Evolutionary conservation across 2,797 vertebrate genomes (phyloP).

Genomic region (Fistularia tabacaria): DNA sequence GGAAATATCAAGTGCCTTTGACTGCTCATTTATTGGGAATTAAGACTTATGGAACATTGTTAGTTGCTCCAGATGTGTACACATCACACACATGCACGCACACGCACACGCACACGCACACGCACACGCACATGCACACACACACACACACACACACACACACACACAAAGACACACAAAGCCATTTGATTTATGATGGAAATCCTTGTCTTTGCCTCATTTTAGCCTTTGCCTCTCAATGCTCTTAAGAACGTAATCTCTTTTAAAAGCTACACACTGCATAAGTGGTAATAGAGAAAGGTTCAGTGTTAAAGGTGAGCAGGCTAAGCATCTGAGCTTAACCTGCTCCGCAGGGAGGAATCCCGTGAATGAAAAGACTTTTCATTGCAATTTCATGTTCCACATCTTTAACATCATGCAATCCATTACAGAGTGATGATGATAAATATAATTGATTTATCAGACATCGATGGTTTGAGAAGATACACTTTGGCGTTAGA

Average conservation of each 20-base stretch:
- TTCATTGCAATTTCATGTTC: conserved; percentile 42
- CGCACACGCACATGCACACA: no score
- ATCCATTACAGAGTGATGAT: conserved; percentile 21
- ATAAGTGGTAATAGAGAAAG: conserved; percentile 15
- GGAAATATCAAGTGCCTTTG: background rate
- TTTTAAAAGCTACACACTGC: conserved; percentile 15
- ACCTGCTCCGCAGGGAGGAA: conserved; percentile 27
- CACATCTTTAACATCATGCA: background rate
- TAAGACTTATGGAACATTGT: conserved; percentile 12
- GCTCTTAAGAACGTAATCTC: conserved; percentile 52
- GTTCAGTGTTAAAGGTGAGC: conserved; percentile 39
- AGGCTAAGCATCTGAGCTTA: conserved; percentile 34
- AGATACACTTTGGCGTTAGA: conserved; percentile 13
- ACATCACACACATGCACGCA: no score
- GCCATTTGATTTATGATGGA: conserved; percentile 25
- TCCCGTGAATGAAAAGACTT: conserved; percentile 26
- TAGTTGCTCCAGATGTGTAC: background rate
- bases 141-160: no score
- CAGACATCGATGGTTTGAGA: conserved; percentile 19
- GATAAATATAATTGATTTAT: conserved; percentile 26
- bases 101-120: no score
- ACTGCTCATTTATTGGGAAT: conserved; percentile 25
- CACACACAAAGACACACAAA: no score
- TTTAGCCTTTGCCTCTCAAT: conserved; percentile 51
- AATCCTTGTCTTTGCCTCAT: conserved; percentile 45